Evolutionary conservation across 2,113 vertebrate genomes (phyloP), one percentile per base, ranked within the genome.

Genomic region (Psilopogon haemacephalus): DNA sequence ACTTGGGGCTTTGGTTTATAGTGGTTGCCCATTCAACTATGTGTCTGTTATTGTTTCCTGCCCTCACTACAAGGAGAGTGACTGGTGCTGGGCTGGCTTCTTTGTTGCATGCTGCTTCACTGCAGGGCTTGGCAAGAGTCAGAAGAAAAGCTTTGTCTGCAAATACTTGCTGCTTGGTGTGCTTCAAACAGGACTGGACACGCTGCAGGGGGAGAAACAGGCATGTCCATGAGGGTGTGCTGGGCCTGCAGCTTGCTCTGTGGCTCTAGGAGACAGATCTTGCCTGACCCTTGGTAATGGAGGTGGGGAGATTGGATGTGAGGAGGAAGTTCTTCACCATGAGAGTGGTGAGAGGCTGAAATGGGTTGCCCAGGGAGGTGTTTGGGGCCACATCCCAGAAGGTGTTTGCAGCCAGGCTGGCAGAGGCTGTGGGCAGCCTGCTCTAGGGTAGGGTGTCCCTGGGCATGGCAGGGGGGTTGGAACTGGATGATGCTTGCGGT

Each of bases 41-140:
- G 17, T 77, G 56, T 83, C 52, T 80, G 68, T 46, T 83, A 21
- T 8, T 80, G 46, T 91, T 92, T 92, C 68, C 52, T 92, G 48
- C 30, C 42, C 9, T 89, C 48, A 93, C 28, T 74, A 32, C 55
- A 38, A 2, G 4, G 33, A 23, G 13, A 35, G 17, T 65, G 3
- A 20, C 23, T 82, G 78, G 37, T 1, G 3, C 60, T 90, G 74
- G 28, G 21, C 55, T 95, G 69, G 35, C 48, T 79, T 84, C 33
- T 79, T 65, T 70, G 38, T 67, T 50, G 11, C 32, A 3, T 44
- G 67, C 55, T 40, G 4, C 72, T 60, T 32, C 60, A 79, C 8
- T 33, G 54, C 46, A 75, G 58, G 50, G 30, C n/a, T 88, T 1
- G 1, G 8, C 35, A 48, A 28, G n/a, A 76, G n/a, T 44, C 0